A percentile compares a stretch with the other conserved stretches of the same genome.
phyloP scores from a whole-genome alignment of 2,113 vertebrate species.

The Notechis scutatus region DNA sequence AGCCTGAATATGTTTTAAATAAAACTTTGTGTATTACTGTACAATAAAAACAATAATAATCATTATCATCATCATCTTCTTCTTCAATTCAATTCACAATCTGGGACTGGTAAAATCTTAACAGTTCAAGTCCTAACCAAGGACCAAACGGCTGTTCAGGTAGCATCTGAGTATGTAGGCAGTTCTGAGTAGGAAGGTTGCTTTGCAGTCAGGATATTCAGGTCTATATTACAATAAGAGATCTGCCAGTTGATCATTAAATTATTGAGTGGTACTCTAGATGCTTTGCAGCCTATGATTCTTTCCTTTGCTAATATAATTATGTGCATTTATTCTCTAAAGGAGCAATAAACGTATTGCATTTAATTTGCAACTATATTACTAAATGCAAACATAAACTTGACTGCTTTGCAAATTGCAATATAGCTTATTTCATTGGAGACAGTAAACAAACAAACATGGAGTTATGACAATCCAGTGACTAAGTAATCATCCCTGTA shows the following conservation, averaged over 20 bases:
- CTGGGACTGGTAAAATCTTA: background rate
- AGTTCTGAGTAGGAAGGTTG: background rate
- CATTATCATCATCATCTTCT: background rate
- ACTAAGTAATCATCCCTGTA: slow-evolving; percentile 58
- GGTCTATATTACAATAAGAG: background rate
- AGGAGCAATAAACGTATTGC: slow-evolving; percentile 26
- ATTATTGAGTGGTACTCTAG: background rate
- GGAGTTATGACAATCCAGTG: slow-evolving; percentile 59
- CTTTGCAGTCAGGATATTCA: background rate
- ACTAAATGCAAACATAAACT: slow-evolving; percentile 53
- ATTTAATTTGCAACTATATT: slow-evolving; percentile 47
- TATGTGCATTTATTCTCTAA: slow-evolving; percentile 40
- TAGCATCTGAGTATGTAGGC: background rate
- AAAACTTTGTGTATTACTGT: background rate
- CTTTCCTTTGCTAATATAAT: slow-evolving; percentile 29
- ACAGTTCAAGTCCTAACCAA: background rate
- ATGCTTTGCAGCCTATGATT: slow-evolving; percentile 15
- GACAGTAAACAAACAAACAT: slow-evolving; percentile 61
- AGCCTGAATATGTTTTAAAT: background rate
- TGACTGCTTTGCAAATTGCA: slow-evolving; percentile 56
- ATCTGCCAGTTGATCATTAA: slow-evolving; percentile 9
- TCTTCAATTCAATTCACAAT: background rate
- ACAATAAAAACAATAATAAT: background rate
- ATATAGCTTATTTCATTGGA: slow-evolving; percentile 63
- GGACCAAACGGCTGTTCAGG: background rate